Base-by-base conservation (phyloP, 1,140 invertebrate species). In the Lucilia cuprina region DNA sequence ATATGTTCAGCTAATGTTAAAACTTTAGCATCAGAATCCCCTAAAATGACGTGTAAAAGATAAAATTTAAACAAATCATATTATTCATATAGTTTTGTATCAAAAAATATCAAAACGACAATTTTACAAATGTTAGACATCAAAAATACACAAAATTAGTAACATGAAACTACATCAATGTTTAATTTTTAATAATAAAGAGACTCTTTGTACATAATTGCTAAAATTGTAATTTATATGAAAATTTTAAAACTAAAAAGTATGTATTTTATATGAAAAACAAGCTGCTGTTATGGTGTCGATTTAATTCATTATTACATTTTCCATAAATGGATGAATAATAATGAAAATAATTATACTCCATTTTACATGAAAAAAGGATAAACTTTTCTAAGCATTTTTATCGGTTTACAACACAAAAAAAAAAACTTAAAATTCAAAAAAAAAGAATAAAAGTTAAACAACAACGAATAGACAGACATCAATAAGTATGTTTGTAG, bases 1-100 rank as follows among this genome's bases (percentile, higher is more conserved):
- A 99, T 99, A 93, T 99, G 97, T 91, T 99, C 97, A 78, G 98
- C 98, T 88, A 99, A 93, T 83, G 97, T 98, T 86, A 98, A 93
- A 87, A 99, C 97, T 89, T 95, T 94, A 89, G 95, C 95, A 93
- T 98, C 96, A 93, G 98, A 96, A 89, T 98, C 97, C 95, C 96
- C 96, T 96, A 93, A 88, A 95, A 93, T 30, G 25, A 93, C 9
- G 17, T 19, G 60, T 82, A 84, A 77, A 3, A 49, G 30, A 55
- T 70, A 34, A 65, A 65, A 50, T 49, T 19, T 9, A 55, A 55
- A 30, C 25, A 30, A 55, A 55, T 55, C 17, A 55, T 0, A 55
- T 55, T 55, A 41, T 41, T 41, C 10, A 41, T 14, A 12, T 55
- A 55, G n/a, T 14, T 2, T 55, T 41, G 7, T 14, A 55, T 3